phyloP scores from a whole-genome alignment of 2,113 vertebrate species.

The Brachirus orientalis region DNA sequence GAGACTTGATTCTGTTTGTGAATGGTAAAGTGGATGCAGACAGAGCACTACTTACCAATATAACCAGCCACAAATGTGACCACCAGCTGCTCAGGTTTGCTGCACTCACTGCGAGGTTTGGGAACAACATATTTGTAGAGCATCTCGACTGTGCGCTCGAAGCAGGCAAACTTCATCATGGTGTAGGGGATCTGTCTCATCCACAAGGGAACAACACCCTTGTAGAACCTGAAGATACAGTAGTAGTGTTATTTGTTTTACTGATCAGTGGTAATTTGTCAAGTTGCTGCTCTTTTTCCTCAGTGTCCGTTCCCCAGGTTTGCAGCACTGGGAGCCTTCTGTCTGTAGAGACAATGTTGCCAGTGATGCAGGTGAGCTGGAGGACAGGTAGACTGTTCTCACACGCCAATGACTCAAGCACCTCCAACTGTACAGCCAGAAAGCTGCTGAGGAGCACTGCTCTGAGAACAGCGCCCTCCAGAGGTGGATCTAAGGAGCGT shows the following conservation, averaged over 20 bases:
- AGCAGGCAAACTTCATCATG: constrained; percentile 99
- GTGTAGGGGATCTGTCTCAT: constrained; percentile 99
- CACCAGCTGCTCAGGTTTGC: constrained; percentile 91
- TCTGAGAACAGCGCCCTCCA: constrained; percentile 85
- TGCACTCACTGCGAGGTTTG: constrained; percentile 94
- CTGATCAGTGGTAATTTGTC: background rate
- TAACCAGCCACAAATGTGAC: constrained; percentile 97
- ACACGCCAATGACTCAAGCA: constrained; percentile 99
- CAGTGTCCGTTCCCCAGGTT: constrained; percentile 66
- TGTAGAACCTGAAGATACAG: constrained; percentile 89
- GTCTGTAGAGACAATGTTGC: constrained; percentile 43
- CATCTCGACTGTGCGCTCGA: constrained; percentile 96
- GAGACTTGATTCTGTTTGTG: background rate
- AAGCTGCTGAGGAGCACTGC: constrained; percentile 87
- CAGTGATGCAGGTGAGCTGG: constrained; percentile 75
- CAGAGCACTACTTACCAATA: constrained; percentile 87
- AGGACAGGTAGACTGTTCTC: constrained; percentile 90
- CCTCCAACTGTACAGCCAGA: constrained; percentile 91
- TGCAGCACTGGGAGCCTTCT: constrained; percentile 47
- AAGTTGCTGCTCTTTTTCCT: background rate
- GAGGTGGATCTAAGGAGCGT: constrained; percentile 98
- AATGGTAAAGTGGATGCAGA: background rate
- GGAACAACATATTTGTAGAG: constrained; percentile 95
- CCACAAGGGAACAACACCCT: constrained; percentile 96
- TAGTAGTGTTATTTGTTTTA: background rate